Evolutionary conservation across 1,140 invertebrate species (phyloP), one percentile per base, ranked within the genome.

Genomic region (Stenopsyche tienmushanensis): DNA sequence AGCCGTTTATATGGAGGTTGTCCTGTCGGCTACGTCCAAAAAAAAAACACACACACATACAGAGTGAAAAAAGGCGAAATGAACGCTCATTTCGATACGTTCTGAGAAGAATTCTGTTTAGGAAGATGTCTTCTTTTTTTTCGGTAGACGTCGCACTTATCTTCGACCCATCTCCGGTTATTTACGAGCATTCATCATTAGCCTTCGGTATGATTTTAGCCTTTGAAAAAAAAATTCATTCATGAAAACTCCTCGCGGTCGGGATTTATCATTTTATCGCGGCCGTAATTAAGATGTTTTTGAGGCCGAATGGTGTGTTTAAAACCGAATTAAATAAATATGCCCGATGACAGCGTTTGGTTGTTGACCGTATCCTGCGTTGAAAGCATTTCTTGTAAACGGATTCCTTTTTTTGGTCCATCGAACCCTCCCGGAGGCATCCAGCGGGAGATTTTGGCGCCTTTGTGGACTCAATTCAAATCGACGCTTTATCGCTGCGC

Each of bases 121-220:
- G 10, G 24, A 10, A 23, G 20, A 3, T 20, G 24, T 57, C 15
- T 21, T 41, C 17, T 41, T 39, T 26, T 62, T 64, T 64, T 42
- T 39, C 34, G 26, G 42, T 55, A 42, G 39, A 42, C 55, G 10
- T 47, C 55, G 15, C 57, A 20, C 47, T 55, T 66, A 66, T 66
- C 65, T 50, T 20, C n/a, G 65, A 47, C 58, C 57, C 65, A 66
- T 66, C 65, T 66, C 65, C 21, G 18, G 57, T 62, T 50, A 66
- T 66, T 66, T 66, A 66, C 49, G 65, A 62, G 58, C 58, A 55
- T 41, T 55, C 65, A 44, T 49, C 58, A 42, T 66, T 58, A 24
- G 1, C 29, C 13, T 13, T 34, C 29, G 29, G 29, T 34, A 34
- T 7, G 13, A 7, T 13, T 34, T 13, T 34, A 34, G 29, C 29